Evolutionary conservation across 2,888 invertebrate species (phyloP).

Genomic region (Steinernema carpocapsae): DNA sequence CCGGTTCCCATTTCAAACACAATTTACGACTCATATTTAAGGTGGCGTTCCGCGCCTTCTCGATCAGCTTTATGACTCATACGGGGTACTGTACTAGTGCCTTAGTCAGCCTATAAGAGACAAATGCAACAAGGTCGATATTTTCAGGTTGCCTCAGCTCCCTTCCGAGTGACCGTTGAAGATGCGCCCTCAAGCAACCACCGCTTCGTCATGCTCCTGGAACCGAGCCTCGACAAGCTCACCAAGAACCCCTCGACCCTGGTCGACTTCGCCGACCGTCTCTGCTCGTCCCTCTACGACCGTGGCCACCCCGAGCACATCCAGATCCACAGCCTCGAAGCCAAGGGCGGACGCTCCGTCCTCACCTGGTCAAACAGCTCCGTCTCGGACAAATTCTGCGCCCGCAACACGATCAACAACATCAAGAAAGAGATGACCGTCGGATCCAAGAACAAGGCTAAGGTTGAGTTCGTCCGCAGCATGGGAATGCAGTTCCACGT

Average conservation of each 20-base stretch:
- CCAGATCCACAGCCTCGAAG: slow-evolving; percentile 37
- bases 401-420: slow-evolving; percentile 49
- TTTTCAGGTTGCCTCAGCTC: no score
- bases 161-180: slow-evolving; percentile 18
- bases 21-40: slow-evolving; percentile 11
- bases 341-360: slow-evolving; percentile 39
- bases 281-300: slow-evolving; percentile 35
- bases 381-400: slow-evolving; percentile 47
- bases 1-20: slow-evolving; percentile 3
- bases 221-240: slow-evolving; percentile 42
- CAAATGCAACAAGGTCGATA: no score
- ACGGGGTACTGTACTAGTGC: no score
- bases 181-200: slow-evolving; percentile 41
- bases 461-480: slow-evolving; percentile 51
- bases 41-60: slow-evolving; percentile 10
- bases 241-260: slow-evolving; percentile 38
- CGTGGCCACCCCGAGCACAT: slow-evolving; percentile 38
- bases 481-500: slow-evolving; percentile 62
- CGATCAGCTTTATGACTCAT: no score
- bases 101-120: no score
- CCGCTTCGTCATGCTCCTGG: slow-evolving; percentile 40
- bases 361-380: slow-evolving; percentile 43
- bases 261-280: slow-evolving; percentile 42
- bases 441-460: slow-evolving; percentile 51
- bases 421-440: slow-evolving; percentile 52